Conservation (phyloP, 1,140 invertebrate genomes). For the Diprion similis region DNA sequence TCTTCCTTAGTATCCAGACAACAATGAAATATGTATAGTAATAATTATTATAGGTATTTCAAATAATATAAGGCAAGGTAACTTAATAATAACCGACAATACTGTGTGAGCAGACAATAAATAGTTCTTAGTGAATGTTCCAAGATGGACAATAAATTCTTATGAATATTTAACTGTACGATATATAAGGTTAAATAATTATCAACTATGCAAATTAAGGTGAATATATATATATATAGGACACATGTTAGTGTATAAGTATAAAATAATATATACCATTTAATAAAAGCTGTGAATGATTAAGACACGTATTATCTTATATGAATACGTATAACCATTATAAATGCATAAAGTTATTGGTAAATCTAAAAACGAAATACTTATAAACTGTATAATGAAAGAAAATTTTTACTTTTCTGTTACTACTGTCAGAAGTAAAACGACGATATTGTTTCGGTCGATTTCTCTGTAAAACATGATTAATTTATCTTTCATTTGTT, state of each 20-base stretch:
- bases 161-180: slow-evolving; percentile 20
- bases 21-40: slow-evolving; percentile 42
- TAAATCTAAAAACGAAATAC: too few relatives aligned
- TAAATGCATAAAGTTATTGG: too few relatives aligned
- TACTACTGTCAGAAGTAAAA: too few relatives aligned
- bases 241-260: neutral
- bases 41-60: neutral
- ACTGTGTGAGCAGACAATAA: slow-evolving; percentile 61
- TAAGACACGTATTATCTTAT: too few relatives aligned
- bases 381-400: too few relatives aligned
- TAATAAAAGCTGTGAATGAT: too few relatives aligned
- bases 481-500: too few relatives aligned
- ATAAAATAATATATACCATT: neutral
- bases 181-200: neutral
- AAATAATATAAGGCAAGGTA: slow-evolving; percentile 22
- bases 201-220: neutral
- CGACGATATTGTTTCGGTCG: too few relatives aligned
- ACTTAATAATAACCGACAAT: slow-evolving; percentile 55
- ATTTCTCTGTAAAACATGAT: too few relatives aligned
- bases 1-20: slow-evolving; percentile 59
- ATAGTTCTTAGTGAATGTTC: slow-evolving; percentile 52
- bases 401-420: too few relatives aligned
- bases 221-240: slow-evolving; percentile 3
- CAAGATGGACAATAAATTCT: slow-evolving; percentile 49
- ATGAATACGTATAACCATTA: too few relatives aligned